Conservation (phyloP, 2,797 vertebrate genomes). For the Phoebastria nigripes region DNA sequence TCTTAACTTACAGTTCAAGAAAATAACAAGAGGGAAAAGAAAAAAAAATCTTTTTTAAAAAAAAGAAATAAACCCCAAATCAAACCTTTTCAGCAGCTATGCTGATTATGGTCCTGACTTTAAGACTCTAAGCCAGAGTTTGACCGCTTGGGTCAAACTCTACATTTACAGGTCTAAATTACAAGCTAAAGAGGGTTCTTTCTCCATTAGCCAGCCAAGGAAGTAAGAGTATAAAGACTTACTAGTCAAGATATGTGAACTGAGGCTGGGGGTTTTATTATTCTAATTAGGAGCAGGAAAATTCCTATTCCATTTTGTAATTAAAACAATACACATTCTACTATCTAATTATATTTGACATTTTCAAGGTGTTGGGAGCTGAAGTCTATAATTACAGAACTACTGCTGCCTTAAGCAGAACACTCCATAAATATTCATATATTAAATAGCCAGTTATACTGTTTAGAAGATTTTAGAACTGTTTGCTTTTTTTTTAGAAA, state of each 20-base stretch:
- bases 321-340: constrained; percentile 52
- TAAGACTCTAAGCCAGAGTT: background rate
- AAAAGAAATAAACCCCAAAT: background rate
- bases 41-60: background rate
- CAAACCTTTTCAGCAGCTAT: background rate
- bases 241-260: background rate
- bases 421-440: constrained; percentile 53
- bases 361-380: constrained; percentile 47
- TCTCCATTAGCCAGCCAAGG: background rate
- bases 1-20: background rate
- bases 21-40: background rate
- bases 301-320: constrained; percentile 43
- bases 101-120: background rate
- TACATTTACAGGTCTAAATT: background rate
- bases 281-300: constrained; percentile 48
- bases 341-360: constrained; percentile 58
- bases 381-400: constrained; percentile 33
- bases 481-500: background rate
- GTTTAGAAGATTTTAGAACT: background rate
- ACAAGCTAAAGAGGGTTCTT: background rate
- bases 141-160: background rate
- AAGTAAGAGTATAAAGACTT: background rate
- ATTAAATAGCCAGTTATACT: constrained; percentile 34
- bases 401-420: constrained; percentile 20
- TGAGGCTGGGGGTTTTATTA: background rate